Base-by-base conservation (phyloP, 2,888 invertebrate species). In the Troides oblongomaculatus region DNA sequence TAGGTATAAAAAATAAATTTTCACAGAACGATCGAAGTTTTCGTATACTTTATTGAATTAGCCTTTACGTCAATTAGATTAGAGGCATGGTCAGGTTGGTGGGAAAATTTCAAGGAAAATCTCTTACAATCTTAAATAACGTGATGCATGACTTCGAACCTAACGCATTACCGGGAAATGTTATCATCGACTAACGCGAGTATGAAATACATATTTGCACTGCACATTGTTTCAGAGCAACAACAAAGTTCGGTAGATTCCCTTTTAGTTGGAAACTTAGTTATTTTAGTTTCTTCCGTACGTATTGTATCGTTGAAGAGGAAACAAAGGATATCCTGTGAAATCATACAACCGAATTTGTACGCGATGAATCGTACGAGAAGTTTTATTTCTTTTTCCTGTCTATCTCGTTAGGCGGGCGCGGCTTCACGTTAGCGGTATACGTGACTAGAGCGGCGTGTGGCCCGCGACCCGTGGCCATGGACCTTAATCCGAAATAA, bases 361-460 rank as follows among this genome's bases (percentile, higher is more conserved):
- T 58, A 23, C 7, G 25, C 30, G 25, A 59, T 61, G n/a, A 59
- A 60, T 66, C 21, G 43, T 5, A 60, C 18, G 60, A 21, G 12
- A 14, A 36, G 61, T 61, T 36, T 39, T 30, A 6, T n/a, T 62
- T 61, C 53, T 61, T 8, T 43, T 67, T 58, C 56, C 39, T 57
- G 43, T 25, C 46, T 30, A 60, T 74, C 67, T 72, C 62, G 58
- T 71, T 73, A 79, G 80, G 78, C 79, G 79, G 79, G 79, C 75
- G 78, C 66, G 74, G 73, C 71, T 76, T 74, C 73, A 68, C 71
- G 72, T 74, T 63, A 69, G 73, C 64, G 77, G 89, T 85, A 80
- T 89, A 89, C 90, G 89, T 89, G 90, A 89, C 87, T 74, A 71
- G 60, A 70, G 75, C 72, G 70, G 81, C 85, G 87, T 84, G 78